These are phyloP conservation scores for Andrena fulva DNA, from an alignment of 2,888 invertebrate genomes.

Conservation along the genomic window DNA sequence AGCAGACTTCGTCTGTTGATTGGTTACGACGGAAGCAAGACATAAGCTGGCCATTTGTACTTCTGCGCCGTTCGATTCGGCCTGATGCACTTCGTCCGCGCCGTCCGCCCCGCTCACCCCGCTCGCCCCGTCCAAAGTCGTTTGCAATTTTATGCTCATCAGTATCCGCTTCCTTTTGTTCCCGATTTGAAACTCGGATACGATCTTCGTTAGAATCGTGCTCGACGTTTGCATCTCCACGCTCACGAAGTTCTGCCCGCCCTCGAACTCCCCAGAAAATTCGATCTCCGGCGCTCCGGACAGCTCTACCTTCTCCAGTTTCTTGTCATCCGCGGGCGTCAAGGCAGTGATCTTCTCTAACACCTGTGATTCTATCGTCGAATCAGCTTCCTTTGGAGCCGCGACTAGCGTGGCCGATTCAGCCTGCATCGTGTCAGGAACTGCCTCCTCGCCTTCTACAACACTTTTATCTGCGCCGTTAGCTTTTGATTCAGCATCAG, in stretches of 20 bases:
- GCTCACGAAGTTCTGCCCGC: slow-evolving; percentile 39
- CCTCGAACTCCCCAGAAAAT: slow-evolving; percentile 5
- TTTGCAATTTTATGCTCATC: slow-evolving; percentile 61
- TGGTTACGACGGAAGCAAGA: slow-evolving; percentile 34
- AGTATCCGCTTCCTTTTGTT: slow-evolving; percentile 47
- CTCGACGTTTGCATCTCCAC: slow-evolving; percentile 62
- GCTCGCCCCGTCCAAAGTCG: slow-evolving; percentile 14
- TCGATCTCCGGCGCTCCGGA: slow-evolving; percentile 1
- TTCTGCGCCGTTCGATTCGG: background rate
- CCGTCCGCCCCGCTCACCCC: background rate
- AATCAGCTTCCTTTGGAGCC: background rate
- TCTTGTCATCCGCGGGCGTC: slow-evolving; percentile 4
- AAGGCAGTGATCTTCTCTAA: background rate
- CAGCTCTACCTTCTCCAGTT: slow-evolving; percentile 14
- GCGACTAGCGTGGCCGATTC: too few relatives aligned
- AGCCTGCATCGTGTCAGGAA: background rate
- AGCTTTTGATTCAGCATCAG: too few relatives aligned
- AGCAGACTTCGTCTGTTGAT: slow-evolving; percentile 11
- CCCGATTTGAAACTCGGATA: slow-evolving; percentile 53
- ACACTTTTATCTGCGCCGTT: too few relatives aligned
- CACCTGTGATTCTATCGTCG: background rate
- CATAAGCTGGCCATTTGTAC: slow-evolving; percentile 10
- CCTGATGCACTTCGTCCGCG: background rate
- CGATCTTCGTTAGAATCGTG: slow-evolving; percentile 59
- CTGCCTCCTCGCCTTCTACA: background rate